Evolutionary conservation across 92 coral and sea anemone species (phyloP), one percentile per base, ranked within the genome.

Genomic region (Scolanthus callimorphus): DNA sequence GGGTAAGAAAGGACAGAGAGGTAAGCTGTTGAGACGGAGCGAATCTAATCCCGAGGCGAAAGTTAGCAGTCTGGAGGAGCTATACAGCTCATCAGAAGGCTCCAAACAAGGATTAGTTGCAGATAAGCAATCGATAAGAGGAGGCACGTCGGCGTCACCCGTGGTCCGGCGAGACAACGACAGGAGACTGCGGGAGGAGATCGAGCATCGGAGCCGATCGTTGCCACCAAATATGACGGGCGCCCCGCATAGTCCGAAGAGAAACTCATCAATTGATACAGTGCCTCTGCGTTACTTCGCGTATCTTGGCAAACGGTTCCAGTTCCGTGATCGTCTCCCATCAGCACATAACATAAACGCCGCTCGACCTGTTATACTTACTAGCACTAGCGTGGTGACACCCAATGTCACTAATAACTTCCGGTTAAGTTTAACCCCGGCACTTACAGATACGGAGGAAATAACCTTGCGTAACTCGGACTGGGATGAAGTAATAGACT

Each of bases 361-460:
- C 3, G 83, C 78, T 15, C 74, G 78, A 20, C 86, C 90, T 2
- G 90, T 88, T 0, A 83, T 88, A 12, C 62, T 88, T 12, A 88
- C 96, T 3, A 61, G 86, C n/a, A 83, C 96, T 1, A 77, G 83
- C 22, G 74, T 88, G 20, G 74, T 83, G 26, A 73, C 89, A 19
- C 85, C 96, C 13, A 67, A 69, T 25, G 90, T 77, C 17, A 77
- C 79, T 43, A 74, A 68, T 22, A 73, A 61, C 49, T 56, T 82
- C 31, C 30, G 74, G 13, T n/a, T n/a, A n/a, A 63, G 44, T 4
- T 68, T 75, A 49, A 45, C 68, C 39, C 65, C 69, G 26, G 69
- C 63, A 20, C 38, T 45, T 3, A 66, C 60, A 9, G 6, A 34
- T 34, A 65, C 21, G 17, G 54, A 59, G 10, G 74, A 64, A 12